phyloP scores from a whole-genome alignment of 1,140 invertebrate genomes.

The Bombus balteatus region DNA sequence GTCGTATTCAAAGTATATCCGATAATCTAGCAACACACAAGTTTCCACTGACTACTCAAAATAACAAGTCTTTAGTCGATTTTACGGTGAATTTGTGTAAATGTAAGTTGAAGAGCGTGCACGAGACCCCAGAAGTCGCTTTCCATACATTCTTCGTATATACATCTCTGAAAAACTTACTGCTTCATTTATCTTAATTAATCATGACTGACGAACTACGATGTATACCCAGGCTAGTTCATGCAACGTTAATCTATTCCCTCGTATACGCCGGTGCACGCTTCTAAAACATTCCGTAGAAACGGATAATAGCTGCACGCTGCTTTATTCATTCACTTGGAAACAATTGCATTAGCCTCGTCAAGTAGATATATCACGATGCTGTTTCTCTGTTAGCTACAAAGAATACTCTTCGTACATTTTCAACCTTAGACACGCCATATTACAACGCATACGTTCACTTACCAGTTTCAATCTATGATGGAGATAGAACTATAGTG shows the following conservation, averaged over 20 bases:
- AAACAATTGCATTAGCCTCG: conserved; percentile 12
- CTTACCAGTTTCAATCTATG: not conserved
- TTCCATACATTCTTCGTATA: not conserved
- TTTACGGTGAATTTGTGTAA: not conserved
- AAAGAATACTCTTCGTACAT: not conserved
- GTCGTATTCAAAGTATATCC: not conserved
- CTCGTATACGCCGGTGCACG: not conserved
- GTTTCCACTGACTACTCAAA: not conserved
- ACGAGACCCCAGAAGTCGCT: not conserved
- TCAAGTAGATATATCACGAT: not conserved
- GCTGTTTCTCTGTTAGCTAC: not conserved
- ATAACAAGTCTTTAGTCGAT: not conserved
- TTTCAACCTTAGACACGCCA: not conserved
- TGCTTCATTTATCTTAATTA: conserved; percentile 19
- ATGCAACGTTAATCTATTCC: conserved; percentile 15
- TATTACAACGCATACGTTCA: not conserved
- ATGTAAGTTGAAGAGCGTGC: not conserved
- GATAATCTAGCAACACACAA: not conserved
- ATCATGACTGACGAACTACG: conserved; percentile 4
- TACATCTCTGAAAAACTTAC: not conserved
- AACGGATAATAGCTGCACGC: not conserved
- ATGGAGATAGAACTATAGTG: not conserved
- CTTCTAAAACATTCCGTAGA: conserved; percentile 14
- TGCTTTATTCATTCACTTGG: not conserved
- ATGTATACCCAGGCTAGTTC: not conserved